A percentile compares a stretch with the other conserved stretches of the same genome.
Conservation (phyloP, 2,113 vertebrate species). For the Lasiurus borealis region DNA sequence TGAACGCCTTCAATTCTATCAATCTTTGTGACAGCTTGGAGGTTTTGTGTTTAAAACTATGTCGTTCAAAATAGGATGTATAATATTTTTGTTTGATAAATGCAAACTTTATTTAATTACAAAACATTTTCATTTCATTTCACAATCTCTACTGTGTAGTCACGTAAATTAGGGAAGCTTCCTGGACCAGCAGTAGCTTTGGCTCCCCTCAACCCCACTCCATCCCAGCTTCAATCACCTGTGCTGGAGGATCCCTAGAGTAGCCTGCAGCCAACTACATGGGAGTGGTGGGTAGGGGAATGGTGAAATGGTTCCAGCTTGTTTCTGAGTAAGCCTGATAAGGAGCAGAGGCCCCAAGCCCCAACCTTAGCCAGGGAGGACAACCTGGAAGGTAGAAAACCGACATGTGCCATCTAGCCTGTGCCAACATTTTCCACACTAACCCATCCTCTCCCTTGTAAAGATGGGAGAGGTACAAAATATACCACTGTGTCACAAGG, state of each 20-base stretch:
- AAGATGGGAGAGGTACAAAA: not conserved
- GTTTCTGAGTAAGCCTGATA: not conserved
- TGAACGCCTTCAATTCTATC: not conserved
- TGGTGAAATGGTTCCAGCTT: not conserved
- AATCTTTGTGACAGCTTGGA: not conserved
- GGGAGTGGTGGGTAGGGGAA: not conserved
- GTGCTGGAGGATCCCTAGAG: not conserved
- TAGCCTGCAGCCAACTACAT: not conserved
- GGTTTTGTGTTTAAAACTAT: not conserved
- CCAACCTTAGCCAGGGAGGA: not conserved
- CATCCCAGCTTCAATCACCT: not conserved
- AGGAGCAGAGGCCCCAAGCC: not conserved
- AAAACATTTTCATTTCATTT: not conserved
- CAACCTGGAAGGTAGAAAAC: not conserved
- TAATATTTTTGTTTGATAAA: constrained; percentile 44
- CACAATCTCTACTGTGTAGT: not conserved
- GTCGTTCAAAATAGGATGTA: not conserved
- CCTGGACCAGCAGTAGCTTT: too few relatives aligned
- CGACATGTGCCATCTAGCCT: not conserved
- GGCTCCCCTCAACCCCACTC: not conserved
- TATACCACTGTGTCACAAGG: not conserved
- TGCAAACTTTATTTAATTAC: not conserved
- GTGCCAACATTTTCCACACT: not conserved
- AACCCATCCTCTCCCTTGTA: not conserved
- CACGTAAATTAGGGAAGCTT: not conserved